Base-by-base conservation (phyloP, 2,113 vertebrate genomes). In the Craseonycteris thonglongyai region DNA sequence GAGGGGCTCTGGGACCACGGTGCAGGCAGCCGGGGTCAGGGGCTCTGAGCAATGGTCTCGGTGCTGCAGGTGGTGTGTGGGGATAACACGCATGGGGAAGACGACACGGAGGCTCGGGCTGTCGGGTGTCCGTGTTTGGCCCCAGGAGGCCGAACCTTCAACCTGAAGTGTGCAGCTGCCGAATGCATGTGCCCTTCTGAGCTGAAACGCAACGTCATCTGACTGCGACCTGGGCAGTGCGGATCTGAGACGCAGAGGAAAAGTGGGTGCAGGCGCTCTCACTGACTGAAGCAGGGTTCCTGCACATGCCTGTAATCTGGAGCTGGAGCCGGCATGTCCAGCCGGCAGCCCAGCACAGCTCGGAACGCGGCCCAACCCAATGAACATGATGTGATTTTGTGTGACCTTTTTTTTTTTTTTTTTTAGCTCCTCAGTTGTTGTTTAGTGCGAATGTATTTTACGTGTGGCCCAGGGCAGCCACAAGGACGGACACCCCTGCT, bases 251-350 rank as follows among this genome's bases (percentile, higher is more conserved):
- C 6, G 9, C 22, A 82, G 26, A 61, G 40, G 54, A 80, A 63
- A 81, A 59, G n/a, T 40, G 18, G 45, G 89, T 5, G 59, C 66
- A 95, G 95, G 71, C 40, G 91, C 88, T 33, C 95, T 54, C 12
- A 74, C 69, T 42, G 33, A 30, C 21, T 42, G 76, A 83, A 84
- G 24, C 24, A 59, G 24, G 58, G 24, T 24, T 3, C 21, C 24
- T 11, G 49, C 49, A 51, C 5, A 51, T 51, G n/a, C n/a, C n/a
- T n/a, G n/a, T n/a, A n/a, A n/a, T n/a, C n/a, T n/a, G n/a, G n/a
- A n/a, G n/a, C n/a, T n/a, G n/a, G n/a, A n/a, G n/a, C n/a, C n/a
- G n/a, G n/a, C n/a, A n/a, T n/a, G n/a, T n/a, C n/a, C n/a, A n/a
- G n/a, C n/a, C n/a, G n/a, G n/a, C n/a, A n/a, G n/a, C n/a, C n/a